Base-by-base conservation (phyloP, 2,888 invertebrate genomes). In the Brachynemurus nebulosus region DNA sequence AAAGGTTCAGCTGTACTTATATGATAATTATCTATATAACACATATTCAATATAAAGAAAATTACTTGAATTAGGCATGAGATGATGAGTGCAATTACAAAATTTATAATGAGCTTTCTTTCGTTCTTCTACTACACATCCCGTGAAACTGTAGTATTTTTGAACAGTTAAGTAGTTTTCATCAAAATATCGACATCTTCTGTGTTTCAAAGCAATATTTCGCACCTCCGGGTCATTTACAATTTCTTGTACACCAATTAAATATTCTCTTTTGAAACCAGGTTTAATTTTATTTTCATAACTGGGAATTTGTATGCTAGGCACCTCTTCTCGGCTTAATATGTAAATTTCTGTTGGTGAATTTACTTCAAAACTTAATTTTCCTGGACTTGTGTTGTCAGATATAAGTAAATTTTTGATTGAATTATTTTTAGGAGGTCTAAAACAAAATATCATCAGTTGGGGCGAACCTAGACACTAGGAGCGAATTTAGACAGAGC, bases 81-180 rank as follows among this genome's bases (percentile, higher is more conserved):
- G 67, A 56, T 82, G 81, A 53, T 80, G 80, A 33, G 75, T 74
- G 59, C 83, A 83, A 40, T 72, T 70, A 56, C 83, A 83, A 3
- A 67, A 54, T 14, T 67, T 59, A 17, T 76, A 52, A 54, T 82
- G 80, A 1, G 73, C 74, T 47, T 67, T 64, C 58, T 79, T 79
- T 37, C 82, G 69, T 52, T 82, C 83, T 45, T 78, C 75, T 0
- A 82, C 76, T 1, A 74, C 73, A 55, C 85, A 86, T 1, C 80
- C 76, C 54, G 78, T 80, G 57, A 78, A 81, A 36, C 82, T 83
- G 57, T 85, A 85, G 46, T 69, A 66, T 0, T 70, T 68, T 58
- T 80, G 80, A 1, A 80, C 67, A 19, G 73, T 68, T 8, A 73
- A 63, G 40, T 70, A 61, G 42, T 77, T 78, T 60, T 86, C 86